Conservation (phyloP, 2,113 vertebrate species). For the Colinus virginianus region DNA sequence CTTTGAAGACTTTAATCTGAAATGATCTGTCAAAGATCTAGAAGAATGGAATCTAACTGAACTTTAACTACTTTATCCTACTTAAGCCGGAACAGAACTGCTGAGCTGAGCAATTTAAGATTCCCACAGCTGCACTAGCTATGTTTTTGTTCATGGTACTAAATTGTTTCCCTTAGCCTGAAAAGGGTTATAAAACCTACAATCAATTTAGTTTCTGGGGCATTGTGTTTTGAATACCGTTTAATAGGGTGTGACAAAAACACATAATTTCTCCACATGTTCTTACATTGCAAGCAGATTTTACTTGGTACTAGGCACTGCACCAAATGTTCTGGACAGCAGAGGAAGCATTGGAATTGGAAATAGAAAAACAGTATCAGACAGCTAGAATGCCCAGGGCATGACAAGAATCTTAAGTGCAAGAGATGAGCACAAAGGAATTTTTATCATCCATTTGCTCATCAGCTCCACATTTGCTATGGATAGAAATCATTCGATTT, state of each 20-base stretch:
- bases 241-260: slow-evolving; percentile 82
- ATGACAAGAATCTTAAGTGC: slow-evolving; percentile 65
- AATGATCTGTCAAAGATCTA: slow-evolving; percentile 66
- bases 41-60: slow-evolving; percentile 68
- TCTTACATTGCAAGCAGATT: slow-evolving; percentile 72
- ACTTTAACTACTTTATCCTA: slow-evolving; percentile 72
- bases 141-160: slow-evolving; percentile 74
- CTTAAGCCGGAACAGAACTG: slow-evolving; percentile 58
- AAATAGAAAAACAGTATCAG: slow-evolving; percentile 53
- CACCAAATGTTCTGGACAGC: slow-evolving; percentile 48
- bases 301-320: slow-evolving; percentile 46
- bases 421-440: slow-evolving; percentile 39
- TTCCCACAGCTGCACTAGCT: slow-evolving; percentile 70
- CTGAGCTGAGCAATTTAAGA: slow-evolving; percentile 67
- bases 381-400: slow-evolving; percentile 31
- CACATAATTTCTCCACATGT: slow-evolving; percentile 80
- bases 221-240: slow-evolving; percentile 82
- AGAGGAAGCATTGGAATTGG: slow-evolving; percentile 34
- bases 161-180: slow-evolving; percentile 80
- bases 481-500: slow-evolving; percentile 63
- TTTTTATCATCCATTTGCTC: slow-evolving; percentile 55
- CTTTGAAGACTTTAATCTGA: slow-evolving; percentile 69
- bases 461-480: slow-evolving; percentile 30
- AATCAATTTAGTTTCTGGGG: slow-evolving; percentile 81
- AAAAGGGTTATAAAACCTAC: slow-evolving; percentile 80